Percentiles rank a stretch among this genome's conserved stretches.
Evolutionary conservation across 2,113 vertebrate species (phyloP).

Genomic region (Geococcyx californianus): DNA sequence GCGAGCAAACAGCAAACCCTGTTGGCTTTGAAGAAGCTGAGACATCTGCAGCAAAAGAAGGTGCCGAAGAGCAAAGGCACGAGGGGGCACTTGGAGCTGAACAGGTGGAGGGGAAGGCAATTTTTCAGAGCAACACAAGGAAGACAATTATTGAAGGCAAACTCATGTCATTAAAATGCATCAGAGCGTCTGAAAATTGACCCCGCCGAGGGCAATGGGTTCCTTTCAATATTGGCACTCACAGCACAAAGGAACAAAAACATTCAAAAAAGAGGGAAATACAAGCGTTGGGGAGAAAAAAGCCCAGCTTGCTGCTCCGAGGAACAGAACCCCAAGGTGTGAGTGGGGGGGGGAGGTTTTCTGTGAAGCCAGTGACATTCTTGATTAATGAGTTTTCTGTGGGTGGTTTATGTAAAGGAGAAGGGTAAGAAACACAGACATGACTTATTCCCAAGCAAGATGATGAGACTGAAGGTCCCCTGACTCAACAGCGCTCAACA

Average conservation of each 20-base stretch:
- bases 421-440: background rate
- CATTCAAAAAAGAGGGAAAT: background rate
- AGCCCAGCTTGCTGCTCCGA: background rate
- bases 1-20: background rate
- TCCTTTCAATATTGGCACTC: background rate
- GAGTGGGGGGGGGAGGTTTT: background rate
- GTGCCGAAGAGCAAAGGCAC: background rate
- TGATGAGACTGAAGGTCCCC: background rate
- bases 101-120: accelerated
- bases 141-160: background rate
- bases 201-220: accelerated
- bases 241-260: background rate
- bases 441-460: background rate
- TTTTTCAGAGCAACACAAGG: background rate
- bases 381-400: slow-evolving; percentile 11
- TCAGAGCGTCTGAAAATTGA: background rate
- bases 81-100: accelerated
- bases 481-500: slow-evolving; percentile 37
- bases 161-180: accelerated
- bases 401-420: slow-evolving; percentile 17
- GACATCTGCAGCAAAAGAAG: background rate
- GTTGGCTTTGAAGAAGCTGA: background rate
- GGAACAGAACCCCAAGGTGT: background rate
- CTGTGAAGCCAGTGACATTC: slow-evolving; percentile 3
- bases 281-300: background rate